These are phyloP conservation scores for Allophyes oxyacanthae DNA, from an alignment of 2,888 invertebrate genomes.

Conservation along the genomic window DNA sequence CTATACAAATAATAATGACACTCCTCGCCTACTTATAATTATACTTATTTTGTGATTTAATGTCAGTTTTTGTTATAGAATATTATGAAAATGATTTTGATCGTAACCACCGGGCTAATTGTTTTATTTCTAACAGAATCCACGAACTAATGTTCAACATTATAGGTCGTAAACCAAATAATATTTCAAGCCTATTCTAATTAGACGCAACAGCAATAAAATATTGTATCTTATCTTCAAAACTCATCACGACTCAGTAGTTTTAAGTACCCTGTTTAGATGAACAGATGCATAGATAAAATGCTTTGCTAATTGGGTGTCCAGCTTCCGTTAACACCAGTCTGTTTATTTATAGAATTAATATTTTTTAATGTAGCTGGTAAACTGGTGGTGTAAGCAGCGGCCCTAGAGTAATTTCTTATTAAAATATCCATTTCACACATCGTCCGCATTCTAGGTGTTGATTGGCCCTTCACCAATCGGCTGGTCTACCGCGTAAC, in stretches of 20 bases:
- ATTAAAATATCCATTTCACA: too few relatives aligned
- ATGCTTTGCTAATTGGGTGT: slow-evolving; percentile 48
- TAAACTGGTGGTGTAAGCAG: slow-evolving; percentile 12
- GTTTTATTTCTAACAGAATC: slow-evolving; percentile 2
- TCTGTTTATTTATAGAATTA: slow-evolving; percentile 26
- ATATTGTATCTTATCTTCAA: slow-evolving; percentile 33
- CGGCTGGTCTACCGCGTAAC: too few relatives aligned
- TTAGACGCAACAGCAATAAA: slow-evolving; percentile 27
- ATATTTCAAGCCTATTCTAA: slow-evolving; percentile 37
- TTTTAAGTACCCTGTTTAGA: slow-evolving; percentile 37
- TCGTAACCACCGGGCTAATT: slow-evolving; percentile 1
- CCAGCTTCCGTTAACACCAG: slow-evolving; percentile 37
- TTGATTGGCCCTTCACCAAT: too few relatives aligned
- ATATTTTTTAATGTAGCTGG: slow-evolving; percentile 16
- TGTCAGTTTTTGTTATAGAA: slow-evolving; percentile 18
- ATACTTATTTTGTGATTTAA: slow-evolving; percentile 44
- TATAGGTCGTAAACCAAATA: slow-evolving; percentile 8
- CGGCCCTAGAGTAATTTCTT: too few relatives aligned
- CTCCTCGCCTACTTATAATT: slow-evolving; percentile 15
- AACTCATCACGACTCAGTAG: slow-evolving; percentile 46
- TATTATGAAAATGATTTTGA: not conserved
- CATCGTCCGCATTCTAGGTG: too few relatives aligned
- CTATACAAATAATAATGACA: slow-evolving; percentile 48
- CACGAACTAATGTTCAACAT: not conserved
- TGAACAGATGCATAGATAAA: slow-evolving; percentile 35